Conservation (phyloP, 2,797 vertebrate genomes). For the Phoebastria nigripes region DNA sequence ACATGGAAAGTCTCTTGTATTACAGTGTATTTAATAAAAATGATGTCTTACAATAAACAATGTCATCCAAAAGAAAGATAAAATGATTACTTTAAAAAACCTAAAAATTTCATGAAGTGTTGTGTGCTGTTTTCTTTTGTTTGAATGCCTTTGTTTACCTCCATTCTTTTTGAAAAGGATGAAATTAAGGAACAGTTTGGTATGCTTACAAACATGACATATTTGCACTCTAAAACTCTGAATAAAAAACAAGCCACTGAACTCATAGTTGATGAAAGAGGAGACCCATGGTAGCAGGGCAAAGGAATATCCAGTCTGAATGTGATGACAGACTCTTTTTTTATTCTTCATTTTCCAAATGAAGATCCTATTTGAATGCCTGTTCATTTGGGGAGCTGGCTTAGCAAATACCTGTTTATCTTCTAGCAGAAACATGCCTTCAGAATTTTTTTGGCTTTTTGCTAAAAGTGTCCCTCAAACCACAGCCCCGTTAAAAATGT, state of each 20-base stretch:
- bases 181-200: neutral
- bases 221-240: neutral
- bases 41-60: conserved; percentile 84
- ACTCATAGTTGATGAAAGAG: neutral
- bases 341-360: neutral
- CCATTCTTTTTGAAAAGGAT: neutral
- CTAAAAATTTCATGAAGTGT: neutral
- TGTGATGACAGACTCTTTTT: neutral
- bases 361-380: neutral
- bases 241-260: neutral
- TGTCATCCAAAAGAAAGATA: conserved; percentile 72
- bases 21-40: conserved; percentile 96
- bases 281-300: neutral
- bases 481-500: neutral
- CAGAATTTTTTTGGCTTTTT: neutral
- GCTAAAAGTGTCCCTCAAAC: neutral
- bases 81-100: conserved; percentile 56
- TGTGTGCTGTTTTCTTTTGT: neutral
- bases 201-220: neutral
- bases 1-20: conserved; percentile 90
- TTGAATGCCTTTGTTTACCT: neutral
- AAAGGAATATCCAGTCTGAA: neutral
- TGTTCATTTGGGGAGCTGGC: neutral
- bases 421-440: neutral
- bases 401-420: neutral